phyloP scores from a whole-genome alignment of 1,140 invertebrate species.

The Trichoplusia ni region DNA sequence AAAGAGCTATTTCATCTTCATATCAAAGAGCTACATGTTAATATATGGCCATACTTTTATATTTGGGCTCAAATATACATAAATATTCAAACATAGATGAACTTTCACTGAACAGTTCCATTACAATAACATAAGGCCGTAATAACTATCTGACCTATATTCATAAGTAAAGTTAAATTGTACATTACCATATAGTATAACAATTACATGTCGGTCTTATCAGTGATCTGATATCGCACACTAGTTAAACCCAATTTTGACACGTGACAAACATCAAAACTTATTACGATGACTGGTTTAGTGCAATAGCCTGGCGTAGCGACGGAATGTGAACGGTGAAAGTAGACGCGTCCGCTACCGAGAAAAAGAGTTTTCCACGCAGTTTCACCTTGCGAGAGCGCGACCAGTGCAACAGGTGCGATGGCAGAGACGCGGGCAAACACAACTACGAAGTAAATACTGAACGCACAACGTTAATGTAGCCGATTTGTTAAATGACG shows the following conservation, averaged over 20 bases:
- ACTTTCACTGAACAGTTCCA: too few species aligned
- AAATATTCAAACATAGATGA: slow-evolving; percentile 1
- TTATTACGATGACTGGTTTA: slow-evolving; percentile 56
- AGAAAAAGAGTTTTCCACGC: slow-evolving; percentile 79
- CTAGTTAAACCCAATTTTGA: slow-evolving; percentile 38
- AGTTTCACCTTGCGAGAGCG: slow-evolving; percentile 71
- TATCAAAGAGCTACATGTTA: too few species aligned
- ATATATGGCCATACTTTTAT: too few species aligned
- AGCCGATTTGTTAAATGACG: slow-evolving; percentile 23
- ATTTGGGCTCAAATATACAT: too few species aligned
- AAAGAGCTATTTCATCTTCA: too few species aligned
- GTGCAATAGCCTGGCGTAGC: slow-evolving; percentile 51
- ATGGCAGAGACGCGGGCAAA: slow-evolving; percentile 27
- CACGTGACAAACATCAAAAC: slow-evolving; percentile 50
- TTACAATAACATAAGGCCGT: too few species aligned
- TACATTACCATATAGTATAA: slow-evolving; percentile 26
- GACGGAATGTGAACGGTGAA: slow-evolving; percentile 78
- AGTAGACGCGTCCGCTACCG: slow-evolving; percentile 73
- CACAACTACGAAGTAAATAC: slow-evolving; percentile 12
- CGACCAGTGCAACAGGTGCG: slow-evolving; percentile 62
- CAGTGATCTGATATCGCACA: slow-evolving; percentile 36
- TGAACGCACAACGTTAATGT: slow-evolving; percentile 24
- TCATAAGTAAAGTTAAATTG: background rate
- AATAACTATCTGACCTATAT: slow-evolving; percentile 11
- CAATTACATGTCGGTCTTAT: slow-evolving; percentile 32